Base-by-base conservation (phyloP, 1,140 invertebrate species). In the Drosophila orena region DNA sequence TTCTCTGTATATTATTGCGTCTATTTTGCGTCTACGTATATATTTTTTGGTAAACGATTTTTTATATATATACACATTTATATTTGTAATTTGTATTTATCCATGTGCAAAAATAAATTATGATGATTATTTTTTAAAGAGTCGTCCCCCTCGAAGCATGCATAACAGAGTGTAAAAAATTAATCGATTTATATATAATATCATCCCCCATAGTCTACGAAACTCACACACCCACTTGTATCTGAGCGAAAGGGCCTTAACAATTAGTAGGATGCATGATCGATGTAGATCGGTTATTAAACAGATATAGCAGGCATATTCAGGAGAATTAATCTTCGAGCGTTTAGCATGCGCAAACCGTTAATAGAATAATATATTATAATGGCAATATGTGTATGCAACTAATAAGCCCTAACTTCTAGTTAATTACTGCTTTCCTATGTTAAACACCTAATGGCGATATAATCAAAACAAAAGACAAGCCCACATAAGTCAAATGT, bases 81-180 rank as follows among this genome's bases (percentile, higher is more conserved):
- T 84, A 89, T 62, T 73, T 89, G 77, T 89, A 88, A 84, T 88
- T 86, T 89, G 72, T 89, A 88, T 89, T 88, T 88, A 88, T 89
- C 79, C 71, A 77, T 89, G 84, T 88, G 84, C 84, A 77, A 75
- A 77, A 84, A 86, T 88, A 88, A 88, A 88, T 89, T 89, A 80
- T 89, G 70, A 79, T 86, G 84, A 88, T 89, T 89, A 89, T 89
- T 89, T 88, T 88, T 88, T 70, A 79, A 66, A 54, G 14, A 42
- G 27, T 50, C 53, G 30, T 56, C 43, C 50, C 53, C 54, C 34
- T 35, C 42, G 27, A 44, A 78, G 79, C 79, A 78, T 78, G 80
- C 35, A 53, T 40, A 78, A 43, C 37, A 70, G 44, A 74, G 66
- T 59, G 79, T 77, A 61, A 80, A 70, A 34, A 61, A 49, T 30